Evolutionary conservation across 2,797 vertebrate genomes (phyloP).

Genomic region (Glyptemys insculpta): DNA sequence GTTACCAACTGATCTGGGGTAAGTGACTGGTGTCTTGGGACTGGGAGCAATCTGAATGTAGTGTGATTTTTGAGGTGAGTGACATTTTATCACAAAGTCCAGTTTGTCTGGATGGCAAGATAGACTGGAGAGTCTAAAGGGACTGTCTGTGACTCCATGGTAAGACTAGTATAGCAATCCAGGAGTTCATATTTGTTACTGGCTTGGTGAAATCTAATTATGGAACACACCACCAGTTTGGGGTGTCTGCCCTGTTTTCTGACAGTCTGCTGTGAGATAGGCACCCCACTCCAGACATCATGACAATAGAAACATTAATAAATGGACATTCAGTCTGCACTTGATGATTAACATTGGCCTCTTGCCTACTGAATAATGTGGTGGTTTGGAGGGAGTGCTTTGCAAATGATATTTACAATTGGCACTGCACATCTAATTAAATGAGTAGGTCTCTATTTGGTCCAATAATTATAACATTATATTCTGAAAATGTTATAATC

Average conservation of each 20-base stretch:
- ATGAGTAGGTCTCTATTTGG: neutral
- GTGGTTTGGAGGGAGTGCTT: neutral
- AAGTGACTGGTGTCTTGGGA: neutral
- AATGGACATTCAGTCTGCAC: neutral
- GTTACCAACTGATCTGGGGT: neutral
- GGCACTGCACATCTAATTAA: neutral
- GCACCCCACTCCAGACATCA: neutral
- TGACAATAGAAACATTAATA: neutral
- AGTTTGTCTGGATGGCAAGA: neutral
- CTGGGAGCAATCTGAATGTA: neutral
- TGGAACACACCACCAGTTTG: neutral
- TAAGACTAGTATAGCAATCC: neutral
- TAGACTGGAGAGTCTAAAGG: neutral
- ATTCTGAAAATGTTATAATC: neutral
- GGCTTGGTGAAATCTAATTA: neutral
- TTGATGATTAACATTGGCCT: neutral
- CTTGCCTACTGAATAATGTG: neutral
- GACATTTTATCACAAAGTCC: neutral
- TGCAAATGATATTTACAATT: neutral
- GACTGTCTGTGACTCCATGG: neutral
- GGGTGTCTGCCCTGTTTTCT: neutral
- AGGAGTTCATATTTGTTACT: neutral
- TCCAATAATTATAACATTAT: neutral
- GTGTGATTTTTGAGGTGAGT: neutral
- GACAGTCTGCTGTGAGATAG: neutral